Conservation (phyloP, 2,797 vertebrate species). For the Botia kubotai region DNA sequence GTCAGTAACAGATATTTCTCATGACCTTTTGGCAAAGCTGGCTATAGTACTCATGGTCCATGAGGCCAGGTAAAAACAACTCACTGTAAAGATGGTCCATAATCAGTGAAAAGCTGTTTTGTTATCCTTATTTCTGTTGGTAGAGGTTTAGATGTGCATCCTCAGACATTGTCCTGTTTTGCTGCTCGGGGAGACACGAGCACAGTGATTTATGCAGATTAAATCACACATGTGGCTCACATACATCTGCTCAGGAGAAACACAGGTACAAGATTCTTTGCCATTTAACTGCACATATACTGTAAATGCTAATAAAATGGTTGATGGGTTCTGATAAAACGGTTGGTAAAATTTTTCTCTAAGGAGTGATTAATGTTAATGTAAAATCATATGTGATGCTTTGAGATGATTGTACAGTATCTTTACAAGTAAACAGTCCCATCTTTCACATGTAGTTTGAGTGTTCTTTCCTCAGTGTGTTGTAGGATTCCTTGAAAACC, state of each 20-base stretch:
- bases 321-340: not conserved
- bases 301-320: not conserved
- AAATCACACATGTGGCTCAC: conserved; percentile 77
- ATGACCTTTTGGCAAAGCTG: conserved; percentile 70
- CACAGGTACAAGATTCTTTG: conserved; percentile 52
- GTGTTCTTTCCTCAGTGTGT: conserved; percentile 1
- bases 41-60: conserved; percentile 78
- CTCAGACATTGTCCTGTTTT: conserved; percentile 72
- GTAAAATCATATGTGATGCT: not conserved
- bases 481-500: conserved; percentile 68
- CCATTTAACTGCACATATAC: not conserved
- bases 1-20: conserved; percentile 71
- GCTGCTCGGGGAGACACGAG: conserved; percentile 63
- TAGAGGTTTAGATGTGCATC: conserved; percentile 75
- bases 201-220: conserved; percentile 73
- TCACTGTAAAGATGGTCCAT: not conserved
- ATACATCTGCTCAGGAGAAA: conserved; percentile 69
- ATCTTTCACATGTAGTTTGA: not conserved
- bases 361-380: not conserved
- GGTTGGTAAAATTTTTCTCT: not conserved
- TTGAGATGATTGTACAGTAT: not conserved
- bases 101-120: not conserved
- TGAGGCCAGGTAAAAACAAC: conserved; percentile 69
- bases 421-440: not conserved
- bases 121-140: not conserved